These are phyloP conservation scores for Ameiurus melas DNA, from an alignment of 2,113 vertebrate genomes.

Conservation along the genomic window DNA sequence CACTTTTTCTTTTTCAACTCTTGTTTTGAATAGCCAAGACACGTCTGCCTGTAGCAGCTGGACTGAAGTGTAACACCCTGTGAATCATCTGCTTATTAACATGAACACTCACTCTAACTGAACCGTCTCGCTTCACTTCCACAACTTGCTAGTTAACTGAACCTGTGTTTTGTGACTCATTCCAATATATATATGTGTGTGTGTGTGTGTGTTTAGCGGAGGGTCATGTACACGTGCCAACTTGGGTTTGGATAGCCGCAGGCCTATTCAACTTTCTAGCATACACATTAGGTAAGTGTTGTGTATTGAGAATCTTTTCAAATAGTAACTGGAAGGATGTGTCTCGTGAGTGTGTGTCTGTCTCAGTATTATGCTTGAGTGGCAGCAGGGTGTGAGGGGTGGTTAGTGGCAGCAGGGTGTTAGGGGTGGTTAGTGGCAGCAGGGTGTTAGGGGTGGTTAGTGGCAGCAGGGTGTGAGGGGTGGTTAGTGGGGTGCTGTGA, in stretches of 20 bases:
- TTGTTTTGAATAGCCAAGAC: background rate
- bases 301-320: background rate
- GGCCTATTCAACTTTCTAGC: slow-evolving; percentile 95
- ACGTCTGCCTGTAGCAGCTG: background rate
- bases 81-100: background rate
- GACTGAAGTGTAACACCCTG: background rate
- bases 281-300: slow-evolving; percentile 89
- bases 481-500: background rate
- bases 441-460: slow-evolving; percentile 26
- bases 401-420: too few species aligned
- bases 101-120: background rate
- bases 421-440: background rate
- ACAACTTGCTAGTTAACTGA: background rate
- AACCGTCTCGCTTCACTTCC: background rate
- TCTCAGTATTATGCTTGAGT: too few species aligned
- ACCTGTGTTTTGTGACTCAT: background rate
- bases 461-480: slow-evolving; percentile 77
- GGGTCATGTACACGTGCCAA: slow-evolving; percentile 85
- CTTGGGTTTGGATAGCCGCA: slow-evolving; percentile 88
- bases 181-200: slow-evolving; percentile 22
- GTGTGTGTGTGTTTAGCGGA: slow-evolving; percentile 71
- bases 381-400: too few species aligned
- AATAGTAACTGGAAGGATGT: background rate
- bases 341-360: background rate
- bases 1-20: too few species aligned